phyloP scores from a whole-genome alignment of 1,140 invertebrate species.

The Scaptomyza montana region DNA sequence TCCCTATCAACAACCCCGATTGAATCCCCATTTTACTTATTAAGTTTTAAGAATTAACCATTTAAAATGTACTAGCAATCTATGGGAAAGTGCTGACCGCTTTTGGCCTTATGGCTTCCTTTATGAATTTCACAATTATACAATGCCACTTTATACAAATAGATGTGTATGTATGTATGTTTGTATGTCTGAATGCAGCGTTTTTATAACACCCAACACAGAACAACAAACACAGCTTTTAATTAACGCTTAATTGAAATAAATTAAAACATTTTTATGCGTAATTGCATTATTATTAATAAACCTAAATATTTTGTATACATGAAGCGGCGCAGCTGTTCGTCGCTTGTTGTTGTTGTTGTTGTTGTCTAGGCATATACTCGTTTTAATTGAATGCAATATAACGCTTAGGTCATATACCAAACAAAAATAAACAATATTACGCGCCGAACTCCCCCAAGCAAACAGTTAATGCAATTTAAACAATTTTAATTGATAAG shows the following conservation, averaged over 20 bases:
- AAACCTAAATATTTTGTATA: slow-evolving; percentile 80
- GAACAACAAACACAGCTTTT: slow-evolving; percentile 46
- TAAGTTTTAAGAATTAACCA: no score
- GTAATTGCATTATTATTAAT: slow-evolving; percentile 83
- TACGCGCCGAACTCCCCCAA: slow-evolving; percentile 14
- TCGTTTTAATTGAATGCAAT: slow-evolving; percentile 77
- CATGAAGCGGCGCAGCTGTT: slow-evolving; percentile 10
- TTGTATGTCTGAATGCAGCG: neutral
- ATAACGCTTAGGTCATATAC: slow-evolving; percentile 63
- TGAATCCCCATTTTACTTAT: no score
- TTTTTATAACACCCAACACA: slow-evolving; percentile 21
- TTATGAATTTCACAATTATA: slow-evolving; percentile 10
- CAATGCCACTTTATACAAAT: neutral
- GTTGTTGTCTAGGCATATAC: slow-evolving; percentile 46
- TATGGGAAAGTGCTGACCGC: slow-evolving; percentile 38
- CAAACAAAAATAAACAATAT: slow-evolving; percentile 9
- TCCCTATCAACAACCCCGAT: no score
- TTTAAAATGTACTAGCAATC: neutral
- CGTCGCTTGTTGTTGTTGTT: slow-evolving; percentile 46
- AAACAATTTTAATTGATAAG: slow-evolving; percentile 77
- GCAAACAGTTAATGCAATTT: slow-evolving; percentile 77
- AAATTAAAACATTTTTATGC: slow-evolving; percentile 83
- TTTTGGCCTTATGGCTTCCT: slow-evolving; percentile 8
- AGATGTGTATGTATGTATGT: neutral
- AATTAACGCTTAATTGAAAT: slow-evolving; percentile 83